Evolutionary conservation across 2,113 vertebrate genomes (phyloP).

Genomic region (Rhabdornis inornatus): DNA sequence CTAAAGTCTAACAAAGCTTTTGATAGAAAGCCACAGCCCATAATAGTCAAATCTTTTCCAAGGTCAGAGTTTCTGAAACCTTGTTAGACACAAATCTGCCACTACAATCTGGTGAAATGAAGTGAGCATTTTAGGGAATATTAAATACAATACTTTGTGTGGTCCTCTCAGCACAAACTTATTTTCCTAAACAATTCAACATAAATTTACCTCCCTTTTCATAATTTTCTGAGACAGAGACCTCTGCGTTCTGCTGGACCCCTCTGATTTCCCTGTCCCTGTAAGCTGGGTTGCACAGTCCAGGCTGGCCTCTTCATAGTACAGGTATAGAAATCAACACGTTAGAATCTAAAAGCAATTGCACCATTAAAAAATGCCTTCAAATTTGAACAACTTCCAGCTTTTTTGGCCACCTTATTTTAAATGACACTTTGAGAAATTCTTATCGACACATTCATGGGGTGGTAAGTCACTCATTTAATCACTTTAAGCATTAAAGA

Average conservation of each 20-base stretch:
- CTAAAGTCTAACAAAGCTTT: neutral
- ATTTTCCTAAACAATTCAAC: neutral
- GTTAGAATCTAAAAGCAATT: neutral
- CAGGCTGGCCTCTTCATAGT: neutral
- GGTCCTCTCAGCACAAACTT: neutral
- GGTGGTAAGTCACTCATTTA: neutral
- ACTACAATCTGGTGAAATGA: neutral
- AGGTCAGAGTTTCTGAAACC: neutral
- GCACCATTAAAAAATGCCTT: neutral
- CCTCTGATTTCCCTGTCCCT: neutral
- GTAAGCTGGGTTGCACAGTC: neutral
- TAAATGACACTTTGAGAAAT: neutral
- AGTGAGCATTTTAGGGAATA: neutral
- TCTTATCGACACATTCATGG: neutral
- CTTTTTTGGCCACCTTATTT: neutral
- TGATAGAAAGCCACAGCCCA: neutral
- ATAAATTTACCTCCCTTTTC: neutral
- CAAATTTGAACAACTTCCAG: neutral
- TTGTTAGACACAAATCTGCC: neutral
- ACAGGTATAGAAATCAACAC: neutral
- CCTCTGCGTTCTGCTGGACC: neutral
- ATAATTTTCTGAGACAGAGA: neutral
- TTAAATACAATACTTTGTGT: neutral
- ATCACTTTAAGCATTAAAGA: neutral
- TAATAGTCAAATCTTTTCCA: neutral